Evolutionary conservation across 2,113 vertebrate species (phyloP), one percentile per base, ranked within the genome.

Genomic region (Chrysochloris asiatica): DNA sequence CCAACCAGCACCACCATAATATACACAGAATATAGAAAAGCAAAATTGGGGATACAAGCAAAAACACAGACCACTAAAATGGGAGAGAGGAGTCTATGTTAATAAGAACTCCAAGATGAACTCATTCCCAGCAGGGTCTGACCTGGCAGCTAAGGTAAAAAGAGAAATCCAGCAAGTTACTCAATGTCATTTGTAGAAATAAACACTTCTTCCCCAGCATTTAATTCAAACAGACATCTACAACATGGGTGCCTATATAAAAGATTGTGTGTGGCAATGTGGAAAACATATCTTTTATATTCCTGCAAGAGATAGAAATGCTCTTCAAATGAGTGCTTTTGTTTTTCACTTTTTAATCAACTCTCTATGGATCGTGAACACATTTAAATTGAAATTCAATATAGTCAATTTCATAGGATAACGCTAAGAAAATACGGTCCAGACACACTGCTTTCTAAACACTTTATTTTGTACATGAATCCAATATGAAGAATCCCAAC

Each of bases 371-470:
- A 45, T 47, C 52, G 0, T 88, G 95, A 94, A 83, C 79, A 88
- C 76, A 86, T 79, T 87, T 94, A 87, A 94, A 81, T 80, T 52
- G 9, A 73, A 85, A 94, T 67, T 95, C 82, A 36, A 67, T 92
- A 81, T 83, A 76, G 75, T 82, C 93, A 71, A 43, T 94, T 87
- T 47, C 47, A 50, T 36, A 72, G 76, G 71, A 38, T 28, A 83
- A 75, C 83, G 71, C 83, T 78, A 79, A 72, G 52, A 84, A 86
- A 71, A 89, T 41, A 41, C 1, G 33, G 54, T 56, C 86, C 17
- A 38, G 50, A 82, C 71, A 85, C 56, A 54, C 4, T 45, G 22
- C 71, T 77, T 75, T 89, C 85, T 89, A 86, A 82, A 78, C 16
- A 86, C 52, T 9, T 8, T 28, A 73, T n/a, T 36, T 80, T 80